Conservation (phyloP, 2,888 invertebrate genomes). For the Erebia palarica region DNA sequence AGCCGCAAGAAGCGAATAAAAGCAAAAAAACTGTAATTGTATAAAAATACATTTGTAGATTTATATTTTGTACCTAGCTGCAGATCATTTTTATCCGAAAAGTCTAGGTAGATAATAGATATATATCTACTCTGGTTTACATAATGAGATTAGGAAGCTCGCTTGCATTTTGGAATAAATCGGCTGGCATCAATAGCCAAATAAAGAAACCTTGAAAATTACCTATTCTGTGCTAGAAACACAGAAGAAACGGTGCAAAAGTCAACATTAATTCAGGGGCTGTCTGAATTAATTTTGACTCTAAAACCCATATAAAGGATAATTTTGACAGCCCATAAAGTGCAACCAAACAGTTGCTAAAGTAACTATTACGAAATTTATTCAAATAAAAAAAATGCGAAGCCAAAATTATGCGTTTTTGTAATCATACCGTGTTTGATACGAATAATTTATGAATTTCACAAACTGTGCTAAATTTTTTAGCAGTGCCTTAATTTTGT, state of each 20-base stretch:
- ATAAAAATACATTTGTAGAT: background rate
- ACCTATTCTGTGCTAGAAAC: no score
- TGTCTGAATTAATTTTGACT: no score
- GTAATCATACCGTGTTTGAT: conserved; percentile 11
- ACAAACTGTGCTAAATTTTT: conserved; percentile 18
- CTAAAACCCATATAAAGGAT: no score
- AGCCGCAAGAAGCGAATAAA: conserved; percentile 1
- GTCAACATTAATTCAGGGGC: background rate
- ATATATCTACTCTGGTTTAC: background rate
- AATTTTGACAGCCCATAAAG: conserved; percentile 2
- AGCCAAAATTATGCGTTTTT: conserved; percentile 12
- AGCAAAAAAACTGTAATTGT: conserved; percentile 2
- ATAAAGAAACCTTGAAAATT: no score
- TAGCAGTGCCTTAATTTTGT: conserved; percentile 2
- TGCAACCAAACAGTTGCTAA: background rate
- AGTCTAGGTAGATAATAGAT: no score
- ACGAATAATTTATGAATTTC: conserved; percentile 9
- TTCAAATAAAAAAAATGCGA: conserved; percentile 1
- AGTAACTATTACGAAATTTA: background rate
- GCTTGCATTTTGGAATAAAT: conserved; percentile 1
- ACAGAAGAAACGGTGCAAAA: background rate
- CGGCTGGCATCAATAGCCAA: background rate
- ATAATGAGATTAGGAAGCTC: background rate
- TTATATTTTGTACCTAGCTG: no score
- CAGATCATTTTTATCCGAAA: no score